These are phyloP conservation scores for Epirrhoe tristata DNA, from an alignment of 2,888 invertebrate species.

Conservation along the genomic window DNA sequence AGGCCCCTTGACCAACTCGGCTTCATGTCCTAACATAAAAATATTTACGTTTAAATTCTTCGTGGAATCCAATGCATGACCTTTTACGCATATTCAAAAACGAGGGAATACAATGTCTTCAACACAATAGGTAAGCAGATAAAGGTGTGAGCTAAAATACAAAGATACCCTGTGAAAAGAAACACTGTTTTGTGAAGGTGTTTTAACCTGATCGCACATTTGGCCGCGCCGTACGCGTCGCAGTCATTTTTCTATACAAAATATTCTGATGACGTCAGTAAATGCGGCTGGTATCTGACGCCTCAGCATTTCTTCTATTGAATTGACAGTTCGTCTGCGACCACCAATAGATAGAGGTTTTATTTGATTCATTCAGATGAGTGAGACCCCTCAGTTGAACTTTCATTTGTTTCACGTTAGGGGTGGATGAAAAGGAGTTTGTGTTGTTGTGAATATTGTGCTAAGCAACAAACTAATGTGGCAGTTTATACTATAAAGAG, in stretches of 20 bases:
- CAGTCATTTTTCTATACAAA: no score
- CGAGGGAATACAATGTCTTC: conserved; percentile 20
- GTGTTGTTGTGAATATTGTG: background rate
- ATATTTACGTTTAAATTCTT: background rate
- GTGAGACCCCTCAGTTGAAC: background rate
- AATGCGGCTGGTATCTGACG: no score
- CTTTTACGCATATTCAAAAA: conserved; percentile 43
- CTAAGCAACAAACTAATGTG: no score
- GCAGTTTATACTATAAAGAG: no score
- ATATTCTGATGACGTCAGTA: no score
- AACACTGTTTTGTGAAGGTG: conserved; percentile 1
- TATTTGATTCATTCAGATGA: background rate
- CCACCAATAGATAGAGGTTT: no score
- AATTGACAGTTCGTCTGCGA: no score
- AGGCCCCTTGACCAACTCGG: no score
- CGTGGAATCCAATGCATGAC: conserved; percentile 30
- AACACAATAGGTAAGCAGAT: conserved; percentile 31
- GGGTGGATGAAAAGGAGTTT: background rate
- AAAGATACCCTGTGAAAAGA: conserved; percentile 34
- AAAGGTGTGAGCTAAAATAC: conserved; percentile 37
- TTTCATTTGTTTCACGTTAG: background rate
- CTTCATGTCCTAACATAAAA: no score
- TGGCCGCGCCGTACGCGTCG: no score
- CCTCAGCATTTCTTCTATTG: no score
- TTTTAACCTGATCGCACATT: no score